Conservation (phyloP, 2,113 vertebrate genomes). For the Antechinus stuartii region DNA sequence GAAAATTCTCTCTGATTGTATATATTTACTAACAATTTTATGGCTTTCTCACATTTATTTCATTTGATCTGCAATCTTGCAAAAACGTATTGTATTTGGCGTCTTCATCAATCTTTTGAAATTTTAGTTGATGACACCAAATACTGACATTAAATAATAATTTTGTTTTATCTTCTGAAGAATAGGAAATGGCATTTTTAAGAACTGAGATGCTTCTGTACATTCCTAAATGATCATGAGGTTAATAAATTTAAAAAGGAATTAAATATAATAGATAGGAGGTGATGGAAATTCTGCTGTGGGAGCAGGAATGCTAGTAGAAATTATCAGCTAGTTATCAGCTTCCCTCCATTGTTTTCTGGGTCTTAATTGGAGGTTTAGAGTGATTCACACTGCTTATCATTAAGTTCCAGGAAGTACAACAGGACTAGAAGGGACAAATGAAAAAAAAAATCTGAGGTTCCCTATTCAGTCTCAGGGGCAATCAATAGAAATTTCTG, state of each 20-base stretch:
- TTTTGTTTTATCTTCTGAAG: conserved; percentile 16
- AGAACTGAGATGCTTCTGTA: neutral
- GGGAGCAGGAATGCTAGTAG: neutral
- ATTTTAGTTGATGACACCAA: conserved; percentile 24
- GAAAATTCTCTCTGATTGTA: conserved; percentile 20
- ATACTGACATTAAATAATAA: conserved; percentile 34
- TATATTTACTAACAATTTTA: conserved; percentile 41
- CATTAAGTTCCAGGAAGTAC: neutral
- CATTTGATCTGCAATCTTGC: conserved; percentile 54
- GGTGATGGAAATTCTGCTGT: neutral
- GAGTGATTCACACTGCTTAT: neutral
- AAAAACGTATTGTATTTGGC: conserved; percentile 20
- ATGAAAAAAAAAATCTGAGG: neutral
- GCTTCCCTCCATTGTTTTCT: neutral
- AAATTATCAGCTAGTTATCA: neutral
- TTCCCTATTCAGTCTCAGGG: neutral
- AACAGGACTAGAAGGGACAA: neutral
- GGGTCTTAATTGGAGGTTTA: neutral
- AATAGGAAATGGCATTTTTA: conserved; percentile 10
- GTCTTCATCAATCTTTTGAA: conserved; percentile 52
- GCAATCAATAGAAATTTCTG: neutral
- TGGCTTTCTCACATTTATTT: conserved; percentile 38
- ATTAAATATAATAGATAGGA: neutral
- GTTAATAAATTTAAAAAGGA: neutral
- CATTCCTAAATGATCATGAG: conserved; percentile 24